These are phyloP conservation scores for Hypolimnas misippus DNA, from an alignment of 2,888 invertebrate species.

Conservation along the genomic window DNA sequence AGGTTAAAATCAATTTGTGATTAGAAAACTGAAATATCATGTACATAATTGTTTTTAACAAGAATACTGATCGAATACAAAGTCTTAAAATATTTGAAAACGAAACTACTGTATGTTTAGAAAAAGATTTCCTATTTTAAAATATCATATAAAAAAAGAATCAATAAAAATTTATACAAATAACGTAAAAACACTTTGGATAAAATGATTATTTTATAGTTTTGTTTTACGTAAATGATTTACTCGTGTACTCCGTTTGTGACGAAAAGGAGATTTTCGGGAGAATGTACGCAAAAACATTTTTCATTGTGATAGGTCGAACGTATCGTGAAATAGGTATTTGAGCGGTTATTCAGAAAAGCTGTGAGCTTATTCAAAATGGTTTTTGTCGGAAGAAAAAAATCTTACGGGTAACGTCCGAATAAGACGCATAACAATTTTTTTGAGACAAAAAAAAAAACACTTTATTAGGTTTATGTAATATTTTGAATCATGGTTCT, in stretches of 20 bases:
- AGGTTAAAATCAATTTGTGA: no score
- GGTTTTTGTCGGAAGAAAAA: background rate
- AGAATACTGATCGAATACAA: no score
- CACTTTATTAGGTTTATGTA: no score
- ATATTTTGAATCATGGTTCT: no score
- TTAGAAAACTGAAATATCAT: background rate
- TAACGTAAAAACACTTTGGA: background rate
- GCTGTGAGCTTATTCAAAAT: constrained; percentile 6
- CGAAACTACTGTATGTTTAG: no score
- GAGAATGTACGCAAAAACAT: constrained; percentile 1
- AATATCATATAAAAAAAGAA: no score
- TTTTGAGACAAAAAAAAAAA: no score
- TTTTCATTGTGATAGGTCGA: constrained; percentile 20
- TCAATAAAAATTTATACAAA: background rate
- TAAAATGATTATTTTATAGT: background rate
- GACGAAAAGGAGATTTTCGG: background rate
- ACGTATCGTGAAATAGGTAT: constrained; percentile 10
- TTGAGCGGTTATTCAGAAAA: constrained; percentile 15
- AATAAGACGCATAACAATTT: constrained; percentile 30
- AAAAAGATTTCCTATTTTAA: no score
- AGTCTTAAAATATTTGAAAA: no score
- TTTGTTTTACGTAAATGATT: no score
- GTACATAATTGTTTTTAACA: no score
- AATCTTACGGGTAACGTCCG: constrained; percentile 38
- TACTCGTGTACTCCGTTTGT: no score